Percentiles rank a stretch among this genome's conserved stretches.
Evolutionary conservation across 1,140 invertebrate species (phyloP).

Genomic region (Arion vulgaris): DNA sequence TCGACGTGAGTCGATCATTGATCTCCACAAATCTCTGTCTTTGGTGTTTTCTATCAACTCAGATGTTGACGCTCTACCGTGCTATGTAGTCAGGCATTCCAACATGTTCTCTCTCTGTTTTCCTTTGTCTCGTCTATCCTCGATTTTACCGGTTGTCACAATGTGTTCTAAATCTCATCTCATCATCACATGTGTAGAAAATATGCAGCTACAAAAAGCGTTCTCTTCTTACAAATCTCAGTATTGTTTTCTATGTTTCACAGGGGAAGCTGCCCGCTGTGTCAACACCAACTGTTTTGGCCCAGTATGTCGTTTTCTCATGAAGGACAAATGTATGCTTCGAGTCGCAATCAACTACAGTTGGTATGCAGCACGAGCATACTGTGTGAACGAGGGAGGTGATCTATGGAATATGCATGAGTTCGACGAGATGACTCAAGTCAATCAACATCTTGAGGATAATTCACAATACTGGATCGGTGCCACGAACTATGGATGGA

Average conservation of each 20-base stretch:
- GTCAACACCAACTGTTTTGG: not conserved
- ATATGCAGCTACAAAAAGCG: too few species aligned
- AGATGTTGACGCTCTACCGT: too few species aligned
- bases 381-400: constrained; percentile 10
- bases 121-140: too few species aligned
- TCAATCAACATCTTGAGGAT: not conserved
- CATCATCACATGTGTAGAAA: too few species aligned
- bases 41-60: too few species aligned
- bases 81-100: too few species aligned
- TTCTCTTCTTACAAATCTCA: too few species aligned
- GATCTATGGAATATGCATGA: constrained; percentile 32
- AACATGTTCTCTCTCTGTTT: too few species aligned
- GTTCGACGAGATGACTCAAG: constrained; percentile 18
- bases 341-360: constrained; percentile 14
- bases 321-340: constrained; percentile 21
- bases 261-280: constrained; percentile 6
- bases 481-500: constrained; percentile 24
- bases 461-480: constrained; percentile 21
- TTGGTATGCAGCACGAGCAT: constrained; percentile 14
- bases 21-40: too few species aligned
- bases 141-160: too few species aligned
- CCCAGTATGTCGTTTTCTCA: not conserved
- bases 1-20: too few species aligned
- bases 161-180: too few species aligned
- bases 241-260: not conserved